Percentiles rank a stretch among this genome's conserved stretches.
phyloP scores from a whole-genome alignment of 2,113 vertebrate genomes.

The Nycticebus coucang region DNA sequence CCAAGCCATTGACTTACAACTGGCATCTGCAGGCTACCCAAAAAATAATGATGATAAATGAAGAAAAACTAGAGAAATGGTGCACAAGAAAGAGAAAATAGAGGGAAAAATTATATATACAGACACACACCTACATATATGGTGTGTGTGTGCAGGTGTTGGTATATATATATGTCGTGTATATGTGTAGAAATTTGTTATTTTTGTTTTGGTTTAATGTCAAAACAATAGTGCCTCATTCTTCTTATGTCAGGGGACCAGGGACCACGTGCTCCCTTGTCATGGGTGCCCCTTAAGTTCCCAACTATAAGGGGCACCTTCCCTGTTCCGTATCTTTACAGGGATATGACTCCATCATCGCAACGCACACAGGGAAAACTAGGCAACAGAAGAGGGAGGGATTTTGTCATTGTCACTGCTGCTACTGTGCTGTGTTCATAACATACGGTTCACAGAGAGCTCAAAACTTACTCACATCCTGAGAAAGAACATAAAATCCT shows the following conservation, averaged over 20 bases:
- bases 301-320: background rate
- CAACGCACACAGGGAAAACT: background rate
- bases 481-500: background rate
- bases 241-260: background rate
- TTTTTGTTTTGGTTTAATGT: background rate
- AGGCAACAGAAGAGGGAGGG: background rate
- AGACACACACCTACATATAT: too few relatives aligned
- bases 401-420: background rate
- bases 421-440: background rate
- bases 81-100: too few relatives aligned
- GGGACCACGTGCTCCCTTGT: accelerated
- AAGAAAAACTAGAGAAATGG: slow-evolving; percentile 22
- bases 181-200: background rate
- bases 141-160: too few relatives aligned
- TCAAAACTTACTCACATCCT: accelerated
- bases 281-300: background rate
- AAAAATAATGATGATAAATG: background rate
- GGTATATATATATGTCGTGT: accelerated
- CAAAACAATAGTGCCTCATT: background rate
- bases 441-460: background rate
- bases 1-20: background rate
- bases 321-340: background rate
- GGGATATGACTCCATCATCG: background rate
- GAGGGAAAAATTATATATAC: background rate
- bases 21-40: background rate